Conservation (phyloP, 2,113 vertebrate species). For the Daubentonia madagascariensis region DNA sequence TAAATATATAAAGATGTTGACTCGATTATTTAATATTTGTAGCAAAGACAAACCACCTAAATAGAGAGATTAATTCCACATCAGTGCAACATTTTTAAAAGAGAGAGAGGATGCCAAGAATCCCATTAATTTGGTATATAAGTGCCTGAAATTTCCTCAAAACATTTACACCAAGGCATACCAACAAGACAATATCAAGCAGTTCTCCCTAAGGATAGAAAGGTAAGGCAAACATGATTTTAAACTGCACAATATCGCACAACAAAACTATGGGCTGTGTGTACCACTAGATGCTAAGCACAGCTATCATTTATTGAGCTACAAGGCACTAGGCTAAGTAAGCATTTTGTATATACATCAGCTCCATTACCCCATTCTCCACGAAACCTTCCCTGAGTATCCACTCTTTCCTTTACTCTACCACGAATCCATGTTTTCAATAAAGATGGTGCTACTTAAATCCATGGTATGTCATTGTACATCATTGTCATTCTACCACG, state of each 20-base stretch:
- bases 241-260: neutral
- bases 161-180: conserved; percentile 59
- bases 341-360: neutral
- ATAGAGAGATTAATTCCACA: conserved; percentile 74
- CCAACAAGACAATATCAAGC: neutral
- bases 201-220: neutral
- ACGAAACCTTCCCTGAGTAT: neutral
- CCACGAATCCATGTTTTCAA: neutral
- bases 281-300: neutral
- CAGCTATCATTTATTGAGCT: neutral
- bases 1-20: conserved; percentile 68
- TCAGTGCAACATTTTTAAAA: conserved; percentile 69
- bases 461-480: neutral
- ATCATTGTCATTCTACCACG: neutral
- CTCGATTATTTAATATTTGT: conserved; percentile 75
- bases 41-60: conserved; percentile 65
- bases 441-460: neutral
- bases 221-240: conserved; percentile 36
- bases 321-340: neutral
- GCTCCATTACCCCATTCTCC: neutral
- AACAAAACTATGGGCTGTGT: neutral
- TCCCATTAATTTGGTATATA: conserved; percentile 71
- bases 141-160: conserved; percentile 67
- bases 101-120: conserved; percentile 63
- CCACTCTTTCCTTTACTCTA: neutral